Evolutionary conservation across 2,797 vertebrate genomes (phyloP).

Genomic region (Yasuhikotakia modesta): DNA sequence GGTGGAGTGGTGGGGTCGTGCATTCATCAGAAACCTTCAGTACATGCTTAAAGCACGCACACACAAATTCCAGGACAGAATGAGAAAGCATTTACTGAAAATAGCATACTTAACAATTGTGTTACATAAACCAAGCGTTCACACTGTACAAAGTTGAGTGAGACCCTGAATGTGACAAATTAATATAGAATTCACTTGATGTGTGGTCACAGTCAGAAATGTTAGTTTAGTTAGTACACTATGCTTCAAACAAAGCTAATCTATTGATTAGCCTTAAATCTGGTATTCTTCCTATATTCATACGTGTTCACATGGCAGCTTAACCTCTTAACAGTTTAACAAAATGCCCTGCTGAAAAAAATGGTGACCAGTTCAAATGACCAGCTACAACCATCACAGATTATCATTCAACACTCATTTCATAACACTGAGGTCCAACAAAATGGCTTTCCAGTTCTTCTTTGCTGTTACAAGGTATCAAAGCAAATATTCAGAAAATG

Average conservation of each 20-base stretch:
- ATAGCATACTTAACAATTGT: conserved; percentile 11
- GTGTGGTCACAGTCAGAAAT: not conserved
- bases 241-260: not conserved
- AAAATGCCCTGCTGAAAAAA: not conserved
- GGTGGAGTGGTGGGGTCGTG: conserved; percentile 43
- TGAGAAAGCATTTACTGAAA: conserved; percentile 16
- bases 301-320: not conserved
- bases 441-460: not conserved
- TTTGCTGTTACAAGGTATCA: not conserved
- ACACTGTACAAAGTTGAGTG: not conserved
- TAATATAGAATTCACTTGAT: not conserved
- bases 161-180: not conserved
- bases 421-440: conserved; percentile 9
- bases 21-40: conserved; percentile 54
- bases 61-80: conserved; percentile 15
- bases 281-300: not conserved
- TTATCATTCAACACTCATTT: not conserved
- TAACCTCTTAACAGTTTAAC: not conserved
- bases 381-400: not conserved
- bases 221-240: conserved; percentile 5
- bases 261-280: not conserved
- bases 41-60: conserved; percentile 43
- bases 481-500: conserved; percentile 25
- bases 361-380: not conserved
- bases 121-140: not conserved